A percentile compares a stretch with the other conserved stretches of the same genome.
These are phyloP conservation scores for Caligus rogercresseyi DNA, from an alignment of 1,140 invertebrate genomes.

Conservation along the genomic window DNA sequence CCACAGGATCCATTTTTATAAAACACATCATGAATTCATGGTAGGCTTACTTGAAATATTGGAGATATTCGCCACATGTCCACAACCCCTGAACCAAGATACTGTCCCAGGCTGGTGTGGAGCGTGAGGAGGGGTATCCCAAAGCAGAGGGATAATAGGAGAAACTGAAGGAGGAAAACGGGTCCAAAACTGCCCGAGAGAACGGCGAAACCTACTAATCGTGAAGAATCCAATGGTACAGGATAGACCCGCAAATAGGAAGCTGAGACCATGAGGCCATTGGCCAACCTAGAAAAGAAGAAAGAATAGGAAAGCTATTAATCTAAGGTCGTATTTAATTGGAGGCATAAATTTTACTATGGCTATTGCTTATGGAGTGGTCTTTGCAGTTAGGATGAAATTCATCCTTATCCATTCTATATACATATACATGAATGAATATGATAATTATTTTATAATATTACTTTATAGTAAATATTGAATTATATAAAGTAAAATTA, in stretches of 20 bases:
- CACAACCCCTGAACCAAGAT: slow-evolving; percentile 58
- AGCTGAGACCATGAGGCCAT: slow-evolving; percentile 63
- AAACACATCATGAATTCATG: too few species aligned
- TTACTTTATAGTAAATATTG: too few species aligned
- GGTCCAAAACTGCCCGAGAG: slow-evolving; percentile 72
- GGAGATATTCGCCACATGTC: slow-evolving; percentile 86
- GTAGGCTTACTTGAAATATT: slow-evolving; percentile 57
- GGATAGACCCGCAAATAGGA: slow-evolving; percentile 55
- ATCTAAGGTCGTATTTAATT: too few species aligned
- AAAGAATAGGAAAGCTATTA: not conserved
- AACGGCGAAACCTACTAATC: slow-evolving; percentile 66
- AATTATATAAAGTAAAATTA: too few species aligned
- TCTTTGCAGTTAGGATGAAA: too few species aligned
- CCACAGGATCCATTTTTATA: too few species aligned
- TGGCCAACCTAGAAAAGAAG: slow-evolving; percentile 2
- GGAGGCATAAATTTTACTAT: too few species aligned
- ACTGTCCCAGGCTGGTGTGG: slow-evolving; percentile 64
- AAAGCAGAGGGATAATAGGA: slow-evolving; percentile 57
- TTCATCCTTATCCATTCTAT: too few species aligned
- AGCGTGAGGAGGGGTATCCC: slow-evolving; percentile 69
- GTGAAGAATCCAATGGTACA: slow-evolving; percentile 72
- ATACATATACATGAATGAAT: too few species aligned
- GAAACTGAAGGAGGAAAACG: slow-evolving; percentile 71
- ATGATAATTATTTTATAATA: not conserved
- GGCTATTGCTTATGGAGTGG: too few species aligned